Conservation (phyloP, 2,797 vertebrate genomes). For the Siniperca undulata region DNA sequence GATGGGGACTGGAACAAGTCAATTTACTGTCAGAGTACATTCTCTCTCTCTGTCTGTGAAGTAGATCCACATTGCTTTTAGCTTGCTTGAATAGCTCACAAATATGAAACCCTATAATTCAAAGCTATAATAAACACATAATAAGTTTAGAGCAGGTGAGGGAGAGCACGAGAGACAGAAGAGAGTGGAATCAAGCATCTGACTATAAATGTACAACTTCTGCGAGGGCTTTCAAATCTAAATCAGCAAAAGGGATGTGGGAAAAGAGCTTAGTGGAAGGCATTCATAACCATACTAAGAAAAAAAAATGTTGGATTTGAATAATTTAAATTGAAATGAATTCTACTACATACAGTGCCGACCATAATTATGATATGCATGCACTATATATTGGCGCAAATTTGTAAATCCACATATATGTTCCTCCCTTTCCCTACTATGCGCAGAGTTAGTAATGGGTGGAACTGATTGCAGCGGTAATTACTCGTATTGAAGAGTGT, state of each 20-base stretch:
- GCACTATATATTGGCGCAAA: slow-evolving; percentile 36
- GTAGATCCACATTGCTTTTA: slow-evolving; percentile 51
- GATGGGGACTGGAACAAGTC: slow-evolving; percentile 26
- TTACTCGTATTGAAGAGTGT: slow-evolving; percentile 66
- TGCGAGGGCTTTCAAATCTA: slow-evolving; percentile 60
- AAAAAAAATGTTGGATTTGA: slow-evolving; percentile 57
- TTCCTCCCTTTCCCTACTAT: slow-evolving; percentile 38
- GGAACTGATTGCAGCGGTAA: slow-evolving; percentile 65
- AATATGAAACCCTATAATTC: slow-evolving; percentile 62
- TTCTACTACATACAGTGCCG: slow-evolving; percentile 41
- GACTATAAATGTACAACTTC: slow-evolving; percentile 63
- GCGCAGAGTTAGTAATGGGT: slow-evolving; percentile 52
- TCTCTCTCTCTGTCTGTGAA: slow-evolving; percentile 38
- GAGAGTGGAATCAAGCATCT: slow-evolving; percentile 38
- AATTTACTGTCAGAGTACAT: slow-evolving; percentile 42
- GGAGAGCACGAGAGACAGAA: slow-evolving; percentile 18
- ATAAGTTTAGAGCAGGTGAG: slow-evolving; percentile 41
- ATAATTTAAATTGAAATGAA: slow-evolving; percentile 63
- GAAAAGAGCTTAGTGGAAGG: slow-evolving; percentile 49
- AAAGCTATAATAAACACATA: slow-evolving; percentile 73
- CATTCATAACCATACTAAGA: slow-evolving; percentile 32
- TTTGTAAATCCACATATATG: slow-evolving; percentile 43
- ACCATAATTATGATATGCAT: slow-evolving; percentile 55
- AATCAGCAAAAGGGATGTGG: slow-evolving; percentile 51
- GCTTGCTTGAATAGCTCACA: slow-evolving; percentile 58